A percentile compares a stretch with the other conserved stretches of the same genome.
These are phyloP conservation scores for Spheniscus mendiculus DNA, from an alignment of 2,113 vertebrate genomes.

Conservation along the genomic window DNA sequence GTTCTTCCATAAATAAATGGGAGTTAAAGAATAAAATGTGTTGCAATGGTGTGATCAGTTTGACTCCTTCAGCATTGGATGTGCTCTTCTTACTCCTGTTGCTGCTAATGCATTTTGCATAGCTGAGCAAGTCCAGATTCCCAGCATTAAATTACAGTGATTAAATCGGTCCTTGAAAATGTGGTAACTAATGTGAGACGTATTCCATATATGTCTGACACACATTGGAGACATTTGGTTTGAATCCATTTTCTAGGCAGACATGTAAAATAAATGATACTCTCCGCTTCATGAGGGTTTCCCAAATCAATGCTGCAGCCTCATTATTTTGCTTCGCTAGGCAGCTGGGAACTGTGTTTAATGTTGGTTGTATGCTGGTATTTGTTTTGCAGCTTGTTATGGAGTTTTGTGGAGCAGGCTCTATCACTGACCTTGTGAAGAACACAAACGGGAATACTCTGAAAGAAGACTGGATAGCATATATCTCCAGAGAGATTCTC, in stretches of 20 bases:
- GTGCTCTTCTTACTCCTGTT: not conserved
- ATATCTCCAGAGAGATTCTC: conserved; percentile 97
- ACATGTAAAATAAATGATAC: not conserved
- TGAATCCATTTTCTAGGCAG: conserved; percentile 27
- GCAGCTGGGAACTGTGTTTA: not conserved
- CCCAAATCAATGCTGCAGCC: not conserved
- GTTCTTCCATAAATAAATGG: not conserved
- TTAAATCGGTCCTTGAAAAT: conserved; percentile 13
- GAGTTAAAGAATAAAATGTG: not conserved
- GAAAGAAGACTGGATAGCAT: conserved; percentile 99
- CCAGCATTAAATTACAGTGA: not conserved
- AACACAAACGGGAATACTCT: conserved; percentile 97
- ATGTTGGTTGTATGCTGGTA: not conserved
- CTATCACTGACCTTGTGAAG: conserved; percentile 98
- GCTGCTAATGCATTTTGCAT: conserved; percentile 35
- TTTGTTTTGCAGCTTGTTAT: conserved; percentile 88
- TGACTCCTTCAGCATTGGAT: not conserved
- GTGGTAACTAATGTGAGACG: conserved; percentile 41
- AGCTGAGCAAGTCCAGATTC: conserved; percentile 9
- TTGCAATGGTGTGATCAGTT: not conserved
- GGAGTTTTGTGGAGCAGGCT: conserved; percentile 98
- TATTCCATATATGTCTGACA: conserved; percentile 8
- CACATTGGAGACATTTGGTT: conserved; percentile 13
- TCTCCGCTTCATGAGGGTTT: not conserved
- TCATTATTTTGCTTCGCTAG: not conserved